These are phyloP conservation scores for Heliconius nattereri DNA, from an alignment of 1,140 invertebrate genomes.

Conservation along the genomic window DNA sequence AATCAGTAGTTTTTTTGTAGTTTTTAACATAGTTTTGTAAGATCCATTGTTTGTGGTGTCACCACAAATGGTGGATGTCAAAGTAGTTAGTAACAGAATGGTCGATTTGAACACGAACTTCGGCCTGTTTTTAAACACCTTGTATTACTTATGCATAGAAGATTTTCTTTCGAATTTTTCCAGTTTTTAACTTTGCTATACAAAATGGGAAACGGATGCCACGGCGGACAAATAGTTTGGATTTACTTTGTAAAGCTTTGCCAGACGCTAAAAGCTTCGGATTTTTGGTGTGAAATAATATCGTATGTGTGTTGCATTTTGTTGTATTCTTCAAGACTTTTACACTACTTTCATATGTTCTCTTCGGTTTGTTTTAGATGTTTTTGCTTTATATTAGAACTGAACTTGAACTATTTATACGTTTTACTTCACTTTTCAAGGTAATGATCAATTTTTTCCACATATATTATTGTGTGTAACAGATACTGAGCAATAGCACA, in stretches of 20 bases:
- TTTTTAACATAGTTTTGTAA: not conserved
- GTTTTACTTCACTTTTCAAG: too few species aligned
- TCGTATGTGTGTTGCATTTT: constrained; percentile 14
- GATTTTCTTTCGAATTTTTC: constrained; percentile 45
- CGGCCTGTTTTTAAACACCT: constrained; percentile 46
- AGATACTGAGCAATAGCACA: too few species aligned
- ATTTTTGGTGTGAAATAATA: constrained; percentile 19
- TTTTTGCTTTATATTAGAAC: too few species aligned
- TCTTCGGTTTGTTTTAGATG: not conserved
- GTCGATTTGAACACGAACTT: constrained; percentile 52
- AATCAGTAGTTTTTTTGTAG: not conserved
- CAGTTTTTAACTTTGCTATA: constrained; percentile 40
- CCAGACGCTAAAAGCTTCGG: constrained; percentile 44
- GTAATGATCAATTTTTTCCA: too few species aligned
- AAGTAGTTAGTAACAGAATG: constrained; percentile 52
- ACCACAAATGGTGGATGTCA: constrained; percentile 40
- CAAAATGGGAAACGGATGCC: constrained; percentile 38
- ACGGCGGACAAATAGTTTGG: constrained; percentile 37
- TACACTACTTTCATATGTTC: not conserved
- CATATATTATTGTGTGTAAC: too few species aligned
- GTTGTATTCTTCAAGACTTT: not conserved
- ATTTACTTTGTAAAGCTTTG: constrained; percentile 31
- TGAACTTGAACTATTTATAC: too few species aligned
- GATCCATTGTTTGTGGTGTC: constrained; percentile 12
- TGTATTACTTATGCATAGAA: constrained; percentile 53